Percentiles rank a stretch among this genome's conserved stretches.
Evolutionary conservation across 2,113 vertebrate species (phyloP).

Genomic region (Fregetta grallaria): DNA sequence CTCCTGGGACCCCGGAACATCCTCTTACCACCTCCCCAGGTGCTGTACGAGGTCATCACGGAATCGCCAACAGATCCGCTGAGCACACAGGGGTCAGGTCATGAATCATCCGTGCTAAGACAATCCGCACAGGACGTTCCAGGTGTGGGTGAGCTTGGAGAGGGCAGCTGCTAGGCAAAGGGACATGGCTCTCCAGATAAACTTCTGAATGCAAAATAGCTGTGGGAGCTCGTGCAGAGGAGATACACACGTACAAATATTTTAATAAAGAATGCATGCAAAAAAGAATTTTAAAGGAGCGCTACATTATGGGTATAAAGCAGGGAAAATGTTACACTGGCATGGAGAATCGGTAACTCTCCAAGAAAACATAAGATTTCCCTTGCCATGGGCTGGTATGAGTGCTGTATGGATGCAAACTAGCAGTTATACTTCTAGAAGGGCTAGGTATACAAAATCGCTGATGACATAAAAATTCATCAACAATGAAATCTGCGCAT

Average conservation of each 20-base stretch:
- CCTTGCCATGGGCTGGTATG: not conserved
- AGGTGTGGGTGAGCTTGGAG: not conserved
- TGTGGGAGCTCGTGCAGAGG: not conserved
- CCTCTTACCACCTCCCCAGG: not conserved
- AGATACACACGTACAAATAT: accelerated
- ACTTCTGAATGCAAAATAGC: not conserved
- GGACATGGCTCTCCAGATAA: not conserved
- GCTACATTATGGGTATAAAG: not conserved
- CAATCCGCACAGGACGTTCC: not conserved
- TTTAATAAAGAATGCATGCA: not conserved
- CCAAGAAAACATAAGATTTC: not conserved
- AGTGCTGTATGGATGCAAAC: not conserved
- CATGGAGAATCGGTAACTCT: not conserved
- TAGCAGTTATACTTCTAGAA: not conserved
- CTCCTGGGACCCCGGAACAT: not conserved
- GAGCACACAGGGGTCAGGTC: not conserved
- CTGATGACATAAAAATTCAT: not conserved
- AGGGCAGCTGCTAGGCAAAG: not conserved
- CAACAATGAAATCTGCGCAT: not conserved
- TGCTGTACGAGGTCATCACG: not conserved
- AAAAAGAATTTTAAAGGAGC: not conserved
- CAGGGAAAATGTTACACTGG: not conserved
- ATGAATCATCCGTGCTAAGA: not conserved
- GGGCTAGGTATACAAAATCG: not conserved
- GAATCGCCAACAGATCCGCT: not conserved